Evolutionary conservation across 2,888 invertebrate genomes (phyloP), one percentile per base, ranked within the genome.

Genomic region (Herminia tarsipennalis): DNA sequence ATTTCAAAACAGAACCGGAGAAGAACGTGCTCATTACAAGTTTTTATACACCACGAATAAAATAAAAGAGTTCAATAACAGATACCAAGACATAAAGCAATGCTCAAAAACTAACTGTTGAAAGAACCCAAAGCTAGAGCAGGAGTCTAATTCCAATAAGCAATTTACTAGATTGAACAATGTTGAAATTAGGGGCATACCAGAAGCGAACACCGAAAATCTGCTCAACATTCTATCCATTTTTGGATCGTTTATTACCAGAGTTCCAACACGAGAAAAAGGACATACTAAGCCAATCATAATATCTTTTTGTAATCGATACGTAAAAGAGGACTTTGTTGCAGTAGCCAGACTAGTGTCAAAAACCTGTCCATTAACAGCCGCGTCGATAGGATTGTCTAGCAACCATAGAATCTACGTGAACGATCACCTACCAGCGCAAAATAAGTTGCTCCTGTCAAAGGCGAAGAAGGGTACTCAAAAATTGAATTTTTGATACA

Each of bases 141-240:
- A n/a, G n/a, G n/a, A n/a, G n/a, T n/a, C n/a, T n/a, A n/a, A n/a
- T n/a, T n/a, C n/a, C n/a, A n/a, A 4, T 5, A 30, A 30, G 6
- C 39, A 39, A 9, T 29, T 14, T 13, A 6, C 22, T 2, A 9
- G n/a, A n/a, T n/a, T n/a, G n/a, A n/a, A n/a, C n/a, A n/a, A n/a
- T n/a, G n/a, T n/a, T n/a, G n/a, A n/a, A 30, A 5, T 39, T 2
- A 39, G 24, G 12, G 39, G 39, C 5, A 16, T 38, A 10, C 30
- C 39, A 1, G 22, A 29, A 6, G 16, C n/a, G 5, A 22, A 22
- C n/a, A 39, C 22, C 2, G 39, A 39, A 24, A 39, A 39, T 14
- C 16, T 38, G n/a, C n/a, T n/a, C n/a, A n/a, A n/a, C n/a, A n/a
- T n/a, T n/a, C n/a, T n/a, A n/a, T n/a, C n/a, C n/a, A n/a, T n/a